Conservation (phyloP, 1,140 invertebrate species). For the Drosophila serrata region DNA sequence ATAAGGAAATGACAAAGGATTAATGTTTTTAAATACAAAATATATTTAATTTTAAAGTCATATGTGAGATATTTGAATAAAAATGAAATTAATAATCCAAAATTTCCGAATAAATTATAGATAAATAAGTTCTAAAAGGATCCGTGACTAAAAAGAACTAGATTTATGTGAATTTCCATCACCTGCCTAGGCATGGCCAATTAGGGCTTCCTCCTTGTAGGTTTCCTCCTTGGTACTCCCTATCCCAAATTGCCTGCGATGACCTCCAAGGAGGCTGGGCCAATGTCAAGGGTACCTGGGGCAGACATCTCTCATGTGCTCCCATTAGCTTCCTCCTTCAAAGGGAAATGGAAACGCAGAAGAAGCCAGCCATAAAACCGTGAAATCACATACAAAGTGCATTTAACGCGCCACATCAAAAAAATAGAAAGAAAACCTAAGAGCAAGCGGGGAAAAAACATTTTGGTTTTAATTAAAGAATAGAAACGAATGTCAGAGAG, state of each 20-base stretch:
- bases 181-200: slow-evolving; percentile 25
- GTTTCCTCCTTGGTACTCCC: neutral
- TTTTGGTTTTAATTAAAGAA: slow-evolving; percentile 79
- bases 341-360: slow-evolving; percentile 26
- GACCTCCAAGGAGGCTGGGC: slow-evolving; percentile 48
- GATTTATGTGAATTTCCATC: slow-evolving; percentile 9
- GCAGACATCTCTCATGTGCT: slow-evolving; percentile 35
- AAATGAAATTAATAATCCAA: neutral
- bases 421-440: slow-evolving; percentile 17
- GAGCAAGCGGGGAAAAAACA: slow-evolving; percentile 52
- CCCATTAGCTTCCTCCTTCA: slow-evolving; percentile 49
- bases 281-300: slow-evolving; percentile 56
- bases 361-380: slow-evolving; percentile 64
- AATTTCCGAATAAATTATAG: neutral
- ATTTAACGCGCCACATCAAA: slow-evolving; percentile 63
- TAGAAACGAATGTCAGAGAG: slow-evolving; percentile 26
- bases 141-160: neutral
- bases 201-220: neutral
- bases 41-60: neutral
- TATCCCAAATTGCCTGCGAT: slow-evolving; percentile 32
- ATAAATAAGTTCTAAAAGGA: neutral
- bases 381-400: slow-evolving; percentile 82
- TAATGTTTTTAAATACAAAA: fast-evolving
- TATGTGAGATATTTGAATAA: neutral
- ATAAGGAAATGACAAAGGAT: neutral